phyloP scores from a whole-genome alignment of 2,797 vertebrate genomes.

The Hozukius guyotensis region DNA sequence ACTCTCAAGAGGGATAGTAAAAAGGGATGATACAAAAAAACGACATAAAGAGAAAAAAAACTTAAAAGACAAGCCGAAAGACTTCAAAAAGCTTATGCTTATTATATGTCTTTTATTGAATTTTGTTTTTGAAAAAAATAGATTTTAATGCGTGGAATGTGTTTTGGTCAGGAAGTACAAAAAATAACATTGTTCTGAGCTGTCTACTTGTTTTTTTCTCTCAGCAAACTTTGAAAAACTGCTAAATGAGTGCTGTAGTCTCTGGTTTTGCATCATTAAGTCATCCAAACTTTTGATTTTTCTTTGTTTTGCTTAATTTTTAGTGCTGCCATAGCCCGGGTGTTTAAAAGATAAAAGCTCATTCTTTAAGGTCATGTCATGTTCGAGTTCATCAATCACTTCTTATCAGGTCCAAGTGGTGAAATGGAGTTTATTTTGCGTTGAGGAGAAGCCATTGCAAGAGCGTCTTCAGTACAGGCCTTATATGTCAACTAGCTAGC shows the following conservation, averaged over 20 bases:
- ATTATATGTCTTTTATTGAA: constrained; percentile 90
- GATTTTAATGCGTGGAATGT: constrained; percentile 93
- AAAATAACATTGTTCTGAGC: constrained; percentile 86
- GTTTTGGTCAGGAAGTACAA: constrained; percentile 89
- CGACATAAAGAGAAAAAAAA: constrained; percentile 49
- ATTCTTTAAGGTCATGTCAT: constrained; percentile 58
- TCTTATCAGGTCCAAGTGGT: constrained; percentile 51
- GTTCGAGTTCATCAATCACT: constrained; percentile 55
- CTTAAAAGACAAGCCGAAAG: constrained; percentile 68
- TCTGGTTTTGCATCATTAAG: constrained; percentile 84
- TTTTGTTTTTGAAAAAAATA: constrained; percentile 86
- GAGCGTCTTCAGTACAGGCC: constrained; percentile 65
- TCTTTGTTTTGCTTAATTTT: constrained; percentile 58
- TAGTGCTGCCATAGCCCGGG: constrained; percentile 54
- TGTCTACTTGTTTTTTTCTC: constrained; percentile 83
- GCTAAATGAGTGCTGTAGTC: constrained; percentile 90
- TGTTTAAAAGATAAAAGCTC: constrained; percentile 56
- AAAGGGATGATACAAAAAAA: constrained; percentile 66
- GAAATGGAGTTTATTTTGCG: constrained; percentile 46
- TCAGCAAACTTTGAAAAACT: constrained; percentile 84
- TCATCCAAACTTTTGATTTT: constrained; percentile 81
- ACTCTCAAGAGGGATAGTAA: constrained; percentile 73
- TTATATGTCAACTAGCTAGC: constrained; percentile 59
- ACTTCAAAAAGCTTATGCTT: constrained; percentile 84
- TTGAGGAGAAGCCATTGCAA: constrained; percentile 67